Base-by-base conservation (phyloP, 2,888 invertebrate species). In the Chymomyza procnemis region DNA sequence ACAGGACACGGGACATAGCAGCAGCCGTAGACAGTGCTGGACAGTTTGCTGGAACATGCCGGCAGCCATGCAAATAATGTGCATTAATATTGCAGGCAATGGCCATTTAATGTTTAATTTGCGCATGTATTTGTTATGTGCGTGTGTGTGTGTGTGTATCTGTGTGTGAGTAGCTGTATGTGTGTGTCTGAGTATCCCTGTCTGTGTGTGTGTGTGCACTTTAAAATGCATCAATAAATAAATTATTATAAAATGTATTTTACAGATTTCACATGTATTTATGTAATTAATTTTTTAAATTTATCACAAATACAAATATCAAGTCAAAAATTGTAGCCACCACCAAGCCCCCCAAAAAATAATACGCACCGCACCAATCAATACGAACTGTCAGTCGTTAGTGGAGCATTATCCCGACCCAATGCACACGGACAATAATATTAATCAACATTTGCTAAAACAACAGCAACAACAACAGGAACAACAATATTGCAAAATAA, bases 241-340 rank as follows among this genome's bases (percentile, higher is more conserved):
- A 89, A 89, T 87, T 89, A 89, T 89, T 85, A 88, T 80, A 79
- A 85, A 89, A 89, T 89, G 75, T 89, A 88, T 89, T 89, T 88
- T 83, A 80, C 88, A 82, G 79, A 89, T 89, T 89, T 88, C 74
- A 73, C 59, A 67, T 82, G 84, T 82, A 85, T 88, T 85, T 80
- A 82, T 87, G 89, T 89, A 89, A 89, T 89, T 89, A 89, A 89
- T 89, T 89, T 88, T 89, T 88, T 88, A 88, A 89, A 88, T 88
- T 85, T 85, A 87, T 87, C 85, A 77, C 87, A 88, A 89, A 87
- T 74, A 78, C 88, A 80, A 82, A 87, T 74, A 80, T 63, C 69
- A 69, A 79, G 64, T 72, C 67, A 60, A 59, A 68, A 64, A 69
- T 14, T n/a, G 12, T n/a, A n/a, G n/a, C n/a, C n/a, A 26, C 50